A percentile compares a stretch with the other conserved stretches of the same genome.
phyloP scores from a whole-genome alignment of 2,797 vertebrate genomes.

The Hydrophis major region DNA sequence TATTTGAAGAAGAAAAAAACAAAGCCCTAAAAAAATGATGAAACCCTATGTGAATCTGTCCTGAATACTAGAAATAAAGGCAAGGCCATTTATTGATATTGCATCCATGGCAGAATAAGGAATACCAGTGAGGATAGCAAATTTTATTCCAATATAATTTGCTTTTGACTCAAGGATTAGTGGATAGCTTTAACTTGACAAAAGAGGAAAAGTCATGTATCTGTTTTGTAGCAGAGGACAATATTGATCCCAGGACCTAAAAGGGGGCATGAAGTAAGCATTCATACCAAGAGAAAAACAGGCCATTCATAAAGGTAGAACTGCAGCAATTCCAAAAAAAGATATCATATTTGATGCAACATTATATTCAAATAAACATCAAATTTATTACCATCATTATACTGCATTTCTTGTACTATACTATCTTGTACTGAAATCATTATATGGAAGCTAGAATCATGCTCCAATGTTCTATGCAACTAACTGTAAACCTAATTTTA shows the following conservation, averaged over 20 bases:
- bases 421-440: background rate
- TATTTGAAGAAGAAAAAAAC: background rate
- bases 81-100: background rate
- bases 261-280: background rate
- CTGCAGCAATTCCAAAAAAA: background rate
- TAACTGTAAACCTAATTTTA: background rate
- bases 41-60: background rate
- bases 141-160: background rate
- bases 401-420: background rate
- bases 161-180: background rate
- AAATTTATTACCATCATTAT: background rate
- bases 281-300: background rate
- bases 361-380: background rate
- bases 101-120: background rate
- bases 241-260: background rate
- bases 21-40: background rate
- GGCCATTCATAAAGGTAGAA: background rate
- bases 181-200: background rate
- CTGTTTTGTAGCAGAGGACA: background rate
- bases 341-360: background rate
- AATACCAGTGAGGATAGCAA: background rate
- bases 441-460: background rate
- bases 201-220: background rate
- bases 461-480: background rate
- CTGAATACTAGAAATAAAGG: background rate